Base-by-base conservation (phyloP, 64 coral and sea anemone species). In the Porites lutea region DNA sequence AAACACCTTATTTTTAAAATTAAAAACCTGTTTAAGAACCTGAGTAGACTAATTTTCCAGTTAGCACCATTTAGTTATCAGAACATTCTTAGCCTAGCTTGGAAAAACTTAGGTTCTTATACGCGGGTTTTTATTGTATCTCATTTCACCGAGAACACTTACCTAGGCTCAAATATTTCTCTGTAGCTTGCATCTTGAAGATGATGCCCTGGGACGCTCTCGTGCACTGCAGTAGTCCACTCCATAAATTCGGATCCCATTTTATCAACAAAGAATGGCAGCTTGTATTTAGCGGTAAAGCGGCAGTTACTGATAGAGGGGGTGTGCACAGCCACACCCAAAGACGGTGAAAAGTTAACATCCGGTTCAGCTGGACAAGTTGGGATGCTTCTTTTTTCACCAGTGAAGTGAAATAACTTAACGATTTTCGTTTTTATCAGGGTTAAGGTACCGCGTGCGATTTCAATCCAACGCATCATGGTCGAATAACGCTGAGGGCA, bases 251-350 rank as follows among this genome's bases (percentile, higher is more conserved):
- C 72, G 6, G 91, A 85, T 19, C 97, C 97, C 88, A 95, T 96
- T 15, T 83, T 82, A 48, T 98, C 94, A 2, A 87, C 88, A 71
- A 91, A 98, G 54, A 98, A 98, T 6, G 94, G 97, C 47, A 98
- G 52, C 12, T 77, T 80, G 22, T 96, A 90, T 44, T 6, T 12
- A 5, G 91, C 94, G 18, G 94, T 70, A 11, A 15, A 51, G 18
- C 59, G 74, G 64, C 90, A 93, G 53, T 54, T 68, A 44, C 52
- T 64, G 6, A 13, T 3, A 4, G 48, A 71, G n/a, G 67, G 48
- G 2, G 53, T 49, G 44, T 98, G 86, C 18, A 73, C 92, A 4
- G 93, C 86, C 4, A 95, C 96, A 51, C 75, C 88, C 44, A 81
- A 65, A 8, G 27, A 63, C 4, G 82, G 87, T 44, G 71, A 58